Evolutionary conservation across 1,140 invertebrate genomes (phyloP).

Genomic region (Neomicropteryx cornuta): DNA sequence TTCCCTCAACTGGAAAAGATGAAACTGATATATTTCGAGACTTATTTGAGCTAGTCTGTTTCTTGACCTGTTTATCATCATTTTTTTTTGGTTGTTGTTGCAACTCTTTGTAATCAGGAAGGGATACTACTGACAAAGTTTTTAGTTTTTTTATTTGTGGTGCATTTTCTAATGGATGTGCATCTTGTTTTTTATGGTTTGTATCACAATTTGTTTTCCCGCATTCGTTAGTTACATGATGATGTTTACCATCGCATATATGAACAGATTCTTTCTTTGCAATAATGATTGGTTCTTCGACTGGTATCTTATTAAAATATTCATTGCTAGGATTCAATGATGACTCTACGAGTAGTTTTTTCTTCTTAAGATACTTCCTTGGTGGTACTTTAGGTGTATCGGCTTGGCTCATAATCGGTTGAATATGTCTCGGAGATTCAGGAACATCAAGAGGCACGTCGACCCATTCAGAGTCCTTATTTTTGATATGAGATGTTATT

Average conservation of each 20-base stretch:
- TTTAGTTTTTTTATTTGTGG: conserved; percentile 17
- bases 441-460: conserved; percentile 8
- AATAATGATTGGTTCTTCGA: conserved; percentile 15
- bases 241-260: conserved; percentile 14
- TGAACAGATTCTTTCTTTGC: conserved; percentile 14
- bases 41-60: conserved; percentile 8
- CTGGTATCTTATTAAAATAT: conserved; percentile 6
- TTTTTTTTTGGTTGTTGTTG: conserved; percentile 7
- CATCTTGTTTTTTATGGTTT: conserved; percentile 4
- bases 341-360: not conserved
- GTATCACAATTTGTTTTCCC: conserved; percentile 10
- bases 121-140: conserved; percentile 31
- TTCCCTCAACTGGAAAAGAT: conserved; percentile 14
- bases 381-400: not conserved
- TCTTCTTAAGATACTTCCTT: conserved; percentile 2
- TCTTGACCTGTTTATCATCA: conserved; percentile 6
- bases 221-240: conserved; percentile 13
- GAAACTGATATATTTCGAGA: conserved; percentile 10
- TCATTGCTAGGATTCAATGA: not conserved
- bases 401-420: not conserved
- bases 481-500: no score
- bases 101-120: conserved; percentile 35
- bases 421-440: not conserved
- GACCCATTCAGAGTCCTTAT: conserved; percentile 5
- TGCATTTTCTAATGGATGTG: conserved; percentile 6